Percentiles rank a stretch among this genome's conserved stretches.
These are phyloP conservation scores for Prunella fulvescens DNA, from an alignment of 2,113 vertebrate species.

Conservation along the genomic window DNA sequence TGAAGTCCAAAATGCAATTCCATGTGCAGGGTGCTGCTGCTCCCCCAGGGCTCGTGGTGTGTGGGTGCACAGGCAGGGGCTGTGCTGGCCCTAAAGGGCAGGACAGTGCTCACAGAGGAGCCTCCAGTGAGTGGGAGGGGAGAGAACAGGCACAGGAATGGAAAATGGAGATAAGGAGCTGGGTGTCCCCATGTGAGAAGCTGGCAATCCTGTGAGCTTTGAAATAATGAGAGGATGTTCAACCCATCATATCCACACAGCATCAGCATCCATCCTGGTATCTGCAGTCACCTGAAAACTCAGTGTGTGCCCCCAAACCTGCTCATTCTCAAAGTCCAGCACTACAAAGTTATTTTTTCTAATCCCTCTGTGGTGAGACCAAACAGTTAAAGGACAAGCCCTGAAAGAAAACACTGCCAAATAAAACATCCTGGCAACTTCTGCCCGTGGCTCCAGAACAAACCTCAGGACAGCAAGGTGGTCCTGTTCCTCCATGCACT, in stretches of 20 bases:
- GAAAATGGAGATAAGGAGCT: neutral
- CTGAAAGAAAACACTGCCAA: neutral
- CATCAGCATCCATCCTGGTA: too few relatives aligned
- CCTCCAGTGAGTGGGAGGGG: neutral
- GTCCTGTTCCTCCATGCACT: neutral
- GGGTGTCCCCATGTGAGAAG: neutral
- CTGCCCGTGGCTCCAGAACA: neutral
- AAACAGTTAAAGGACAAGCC: neutral
- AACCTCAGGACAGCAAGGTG: neutral
- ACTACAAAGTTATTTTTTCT: neutral
- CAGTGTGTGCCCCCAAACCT: neutral
- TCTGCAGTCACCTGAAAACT: neutral
- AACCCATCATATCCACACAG: too few relatives aligned
- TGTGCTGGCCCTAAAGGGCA: neutral
- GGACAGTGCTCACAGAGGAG: fast-evolving
- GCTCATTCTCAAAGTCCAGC: neutral
- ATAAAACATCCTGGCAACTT: neutral
- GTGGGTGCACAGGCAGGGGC: neutral
- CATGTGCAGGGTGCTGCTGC: neutral
- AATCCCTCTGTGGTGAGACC: neutral
- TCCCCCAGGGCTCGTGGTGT: fast-evolving
- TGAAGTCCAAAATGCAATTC: neutral
- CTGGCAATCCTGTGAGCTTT: neutral
- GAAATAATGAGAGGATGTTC: neutral
- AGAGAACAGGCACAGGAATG: neutral